phyloP scores from a whole-genome alignment of 1,140 invertebrate genomes.

The Drosophila ironensis region DNA sequence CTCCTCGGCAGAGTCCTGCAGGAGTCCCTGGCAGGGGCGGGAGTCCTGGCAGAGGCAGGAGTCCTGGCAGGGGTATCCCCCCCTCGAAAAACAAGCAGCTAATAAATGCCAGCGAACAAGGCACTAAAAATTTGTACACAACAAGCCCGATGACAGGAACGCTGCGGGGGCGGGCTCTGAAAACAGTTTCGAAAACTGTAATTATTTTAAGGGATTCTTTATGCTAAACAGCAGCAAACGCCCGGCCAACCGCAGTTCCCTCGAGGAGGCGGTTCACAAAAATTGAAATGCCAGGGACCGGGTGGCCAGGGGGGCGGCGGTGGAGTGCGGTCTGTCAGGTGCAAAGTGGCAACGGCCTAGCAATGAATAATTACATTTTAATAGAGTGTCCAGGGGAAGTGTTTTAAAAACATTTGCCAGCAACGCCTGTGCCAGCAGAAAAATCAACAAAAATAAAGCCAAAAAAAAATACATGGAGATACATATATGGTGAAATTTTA shows the following conservation, averaged over 20 bases:
- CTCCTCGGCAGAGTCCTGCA: too few relatives aligned
- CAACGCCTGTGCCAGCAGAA: conserved; percentile 13
- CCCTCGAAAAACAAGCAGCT: too few relatives aligned
- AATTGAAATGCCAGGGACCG: conserved; percentile 44
- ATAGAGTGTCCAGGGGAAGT: conserved; percentile 65
- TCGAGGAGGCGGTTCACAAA: conserved; percentile 8
- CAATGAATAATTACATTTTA: conserved; percentile 78
- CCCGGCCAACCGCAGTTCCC: neutral
- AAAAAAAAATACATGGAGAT: too few relatives aligned
- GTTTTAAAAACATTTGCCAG: conserved; percentile 58
- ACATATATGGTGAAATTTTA: neutral
- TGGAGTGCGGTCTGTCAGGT: conserved; percentile 48
- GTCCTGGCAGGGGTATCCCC: too few relatives aligned
- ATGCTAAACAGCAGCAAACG: conserved; percentile 64
- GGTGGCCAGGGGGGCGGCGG: neutral
- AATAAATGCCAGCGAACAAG: conserved; percentile 65
- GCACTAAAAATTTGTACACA: conserved; percentile 70
- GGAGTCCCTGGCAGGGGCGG: too few relatives aligned
- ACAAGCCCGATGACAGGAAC: conserved; percentile 33
- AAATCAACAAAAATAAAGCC: neutral
- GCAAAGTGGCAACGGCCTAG: conserved; percentile 70
- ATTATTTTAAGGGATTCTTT: conserved; percentile 78
- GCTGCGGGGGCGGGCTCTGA: neutral
- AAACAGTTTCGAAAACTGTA: conserved; percentile 62
- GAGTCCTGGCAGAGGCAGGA: too few relatives aligned